Percentiles rank a stretch among this genome's conserved stretches.
phyloP scores from a whole-genome alignment of 2,113 vertebrate genomes.

The Alouatta palliata region DNA sequence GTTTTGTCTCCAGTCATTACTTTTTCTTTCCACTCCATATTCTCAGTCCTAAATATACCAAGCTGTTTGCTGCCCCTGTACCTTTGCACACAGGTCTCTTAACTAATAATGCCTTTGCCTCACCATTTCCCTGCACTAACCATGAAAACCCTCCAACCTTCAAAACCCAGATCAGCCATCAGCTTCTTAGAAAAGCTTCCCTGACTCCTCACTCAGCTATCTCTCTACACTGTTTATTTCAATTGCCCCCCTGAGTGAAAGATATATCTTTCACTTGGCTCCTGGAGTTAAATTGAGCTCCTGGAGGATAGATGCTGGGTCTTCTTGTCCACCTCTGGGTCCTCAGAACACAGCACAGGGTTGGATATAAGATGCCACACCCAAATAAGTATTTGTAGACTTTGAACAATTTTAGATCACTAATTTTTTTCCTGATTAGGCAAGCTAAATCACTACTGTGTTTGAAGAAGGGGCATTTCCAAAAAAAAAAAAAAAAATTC shows the following conservation, averaged over 20 bases:
- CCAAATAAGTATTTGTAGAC: slow-evolving; percentile 17
- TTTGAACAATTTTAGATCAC: slow-evolving; percentile 46
- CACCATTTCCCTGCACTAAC: background rate
- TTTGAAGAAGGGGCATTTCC: background rate
- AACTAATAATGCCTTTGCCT: background rate
- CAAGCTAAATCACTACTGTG: slow-evolving; percentile 29
- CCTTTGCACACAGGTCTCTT: background rate
- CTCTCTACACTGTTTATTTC: background rate
- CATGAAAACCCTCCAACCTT: background rate
- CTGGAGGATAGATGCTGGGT: background rate
- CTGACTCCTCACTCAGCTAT: background rate
- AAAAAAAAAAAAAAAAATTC: background rate
- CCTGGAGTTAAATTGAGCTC: background rate
- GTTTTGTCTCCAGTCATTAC: background rate
- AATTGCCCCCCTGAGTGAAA: too few relatives aligned
- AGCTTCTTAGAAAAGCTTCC: background rate
- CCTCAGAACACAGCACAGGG: background rate
- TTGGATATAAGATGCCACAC: background rate
- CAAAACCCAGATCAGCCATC: background rate
- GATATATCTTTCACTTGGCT: background rate
- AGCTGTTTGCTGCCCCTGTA: background rate
- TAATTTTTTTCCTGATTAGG: slow-evolving; percentile 2
- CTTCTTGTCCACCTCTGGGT: background rate
- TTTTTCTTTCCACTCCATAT: background rate
- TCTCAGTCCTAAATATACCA: background rate